Base-by-base conservation (phyloP, 2,113 vertebrate species). In the Calidris pygmaea region DNA sequence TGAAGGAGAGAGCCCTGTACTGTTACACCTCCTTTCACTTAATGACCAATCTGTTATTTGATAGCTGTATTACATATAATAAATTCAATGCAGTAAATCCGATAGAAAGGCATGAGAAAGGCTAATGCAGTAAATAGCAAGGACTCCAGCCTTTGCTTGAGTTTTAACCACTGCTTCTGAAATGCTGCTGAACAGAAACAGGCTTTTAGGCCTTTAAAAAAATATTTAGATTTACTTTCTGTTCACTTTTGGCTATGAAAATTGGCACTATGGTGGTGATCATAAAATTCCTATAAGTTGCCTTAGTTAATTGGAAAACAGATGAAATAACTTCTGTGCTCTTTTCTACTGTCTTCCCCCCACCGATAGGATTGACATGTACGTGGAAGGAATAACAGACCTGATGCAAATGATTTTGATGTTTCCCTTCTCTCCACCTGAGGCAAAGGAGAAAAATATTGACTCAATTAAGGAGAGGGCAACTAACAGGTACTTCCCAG, bases 1-100 rank as follows among this genome's bases (percentile, higher is more conserved):
- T 98, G 83, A 98, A 99, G 97, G 99, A 99, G 71, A 98, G 98
- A 74, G 98, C 96, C 85, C 87, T 97, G 99, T 99, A 98, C 6
- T 1, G 91, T 94, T 90, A 91, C 59, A 29, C 4, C 12, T 81
- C 27, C 29, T 94, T 27, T 82, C 41, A 48, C 32, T 82, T 66
- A 60, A 24, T 7, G 19, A 86, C 52, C 19, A 66, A 55, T 41
- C 65, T 92, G 56, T 60, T 92, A 73, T 50, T 79, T 72, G 74
- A 82, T 73, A 94, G 41, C 39, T 87, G 29, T 18, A 12, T 93
- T 91, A 29, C 10, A 39, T 32, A n/a, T 37, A 78, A 59, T 6
- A 71, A 91, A 81, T 45, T 83, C 15, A 85, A 58, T 79, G 30
- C 39, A 75, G 19, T 39, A 68, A 79, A 89, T 66, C 73, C 35